Conservation (phyloP, 2,113 vertebrate species). For the Campylomormyrus tamandua region DNA sequence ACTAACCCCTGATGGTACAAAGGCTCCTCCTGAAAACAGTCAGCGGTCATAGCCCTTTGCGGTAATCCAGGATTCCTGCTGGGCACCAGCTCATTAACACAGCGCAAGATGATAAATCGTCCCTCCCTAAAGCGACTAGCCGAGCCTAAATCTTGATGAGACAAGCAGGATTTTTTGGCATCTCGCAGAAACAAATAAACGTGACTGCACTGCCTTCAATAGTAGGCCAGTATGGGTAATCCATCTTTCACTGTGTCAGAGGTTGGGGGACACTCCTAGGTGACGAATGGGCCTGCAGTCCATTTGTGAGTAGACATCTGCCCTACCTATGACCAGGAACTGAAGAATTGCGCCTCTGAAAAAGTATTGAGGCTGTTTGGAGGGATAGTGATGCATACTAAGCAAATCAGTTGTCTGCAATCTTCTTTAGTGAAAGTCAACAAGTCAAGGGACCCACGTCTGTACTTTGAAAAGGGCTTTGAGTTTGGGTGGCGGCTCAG, state of each 20-base stretch:
- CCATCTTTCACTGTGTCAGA: not conserved
- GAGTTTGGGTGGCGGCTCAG: not conserved
- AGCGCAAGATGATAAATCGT: not conserved
- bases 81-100: not conserved
- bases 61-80: not conserved
- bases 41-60: not conserved
- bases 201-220: not conserved
- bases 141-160: constrained; percentile 5
- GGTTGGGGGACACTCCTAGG: not conserved
- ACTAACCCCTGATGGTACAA: not conserved
- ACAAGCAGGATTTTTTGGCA: not conserved
- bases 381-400: not conserved
- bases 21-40: not conserved
- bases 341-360: not conserved
- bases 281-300: not conserved
- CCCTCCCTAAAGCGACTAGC: not conserved
- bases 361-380: not conserved
- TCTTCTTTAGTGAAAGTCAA: not conserved
- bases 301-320: not conserved
- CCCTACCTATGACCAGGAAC: not conserved
- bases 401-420: not conserved
- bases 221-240: not conserved
- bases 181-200: not conserved
- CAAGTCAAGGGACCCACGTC: not conserved
- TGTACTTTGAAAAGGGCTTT: not conserved